A percentile compares a stretch with the other conserved stretches of the same genome.
phyloP scores from a whole-genome alignment of 2,797 vertebrate genomes.

The Buceros bicornis region DNA sequence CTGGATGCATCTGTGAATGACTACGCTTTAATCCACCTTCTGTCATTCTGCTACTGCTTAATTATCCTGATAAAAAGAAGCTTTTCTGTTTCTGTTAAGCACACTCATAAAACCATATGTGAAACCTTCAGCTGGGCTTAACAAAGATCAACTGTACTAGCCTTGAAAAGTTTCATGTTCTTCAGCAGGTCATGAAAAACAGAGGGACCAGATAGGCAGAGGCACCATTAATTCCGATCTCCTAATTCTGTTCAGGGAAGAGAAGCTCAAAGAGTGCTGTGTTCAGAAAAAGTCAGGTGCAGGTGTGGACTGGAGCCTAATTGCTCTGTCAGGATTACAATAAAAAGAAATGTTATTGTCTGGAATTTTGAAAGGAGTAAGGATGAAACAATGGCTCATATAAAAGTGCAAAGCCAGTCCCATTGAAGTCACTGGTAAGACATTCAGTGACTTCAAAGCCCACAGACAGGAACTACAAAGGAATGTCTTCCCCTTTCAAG shows the following conservation, averaged over 20 bases:
- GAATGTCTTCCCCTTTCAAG: slow-evolving; percentile 61
- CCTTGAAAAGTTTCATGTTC: slow-evolving; percentile 30
- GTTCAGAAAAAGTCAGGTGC: neutral
- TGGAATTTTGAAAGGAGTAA: slow-evolving; percentile 61
- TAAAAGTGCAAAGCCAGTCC: slow-evolving; percentile 30
- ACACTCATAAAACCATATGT: neutral
- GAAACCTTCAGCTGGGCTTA: slow-evolving; percentile 4
- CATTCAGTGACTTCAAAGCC: slow-evolving; percentile 60
- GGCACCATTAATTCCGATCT: slow-evolving; percentile 4
- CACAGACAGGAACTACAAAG: slow-evolving; percentile 38
- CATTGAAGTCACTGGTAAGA: slow-evolving; percentile 64
- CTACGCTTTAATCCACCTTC: neutral
- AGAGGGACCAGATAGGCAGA: neutral
- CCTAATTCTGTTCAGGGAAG: slow-evolving; percentile 4
- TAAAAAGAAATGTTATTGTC: slow-evolving; percentile 55
- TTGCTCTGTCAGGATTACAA: slow-evolving; percentile 69
- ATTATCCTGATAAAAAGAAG: slow-evolving; percentile 13
- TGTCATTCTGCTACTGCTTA: slow-evolving; percentile 34
- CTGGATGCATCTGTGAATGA: slow-evolving; percentile 10
- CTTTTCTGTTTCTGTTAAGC: neutral
- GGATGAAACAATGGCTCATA: slow-evolving; percentile 70
- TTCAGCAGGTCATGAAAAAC: slow-evolving; percentile 24
- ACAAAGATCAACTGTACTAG: neutral
- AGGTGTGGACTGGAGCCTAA: slow-evolving; percentile 62
- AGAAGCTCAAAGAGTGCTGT: slow-evolving; percentile 42